phyloP scores from a whole-genome alignment of 2,888 invertebrate genomes.

The Thyatira batis region DNA sequence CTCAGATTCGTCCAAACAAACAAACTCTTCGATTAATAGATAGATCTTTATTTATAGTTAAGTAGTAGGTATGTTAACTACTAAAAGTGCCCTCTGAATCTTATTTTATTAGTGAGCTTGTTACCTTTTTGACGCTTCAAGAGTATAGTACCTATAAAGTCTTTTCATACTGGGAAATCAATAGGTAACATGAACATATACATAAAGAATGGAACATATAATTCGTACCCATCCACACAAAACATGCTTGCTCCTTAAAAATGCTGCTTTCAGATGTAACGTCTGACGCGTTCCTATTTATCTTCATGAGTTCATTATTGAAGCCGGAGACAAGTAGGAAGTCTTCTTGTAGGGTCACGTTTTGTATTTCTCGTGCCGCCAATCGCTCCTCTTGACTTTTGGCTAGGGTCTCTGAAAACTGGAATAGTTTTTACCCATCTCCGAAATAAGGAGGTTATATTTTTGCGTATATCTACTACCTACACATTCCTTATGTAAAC shows the following conservation, averaged over 20 bases:
- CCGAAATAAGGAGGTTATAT: too few relatives aligned
- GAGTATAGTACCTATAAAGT: too few relatives aligned
- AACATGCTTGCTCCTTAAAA: conserved; percentile 40
- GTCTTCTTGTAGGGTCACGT: conserved; percentile 27
- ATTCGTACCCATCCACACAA: conserved; percentile 40
- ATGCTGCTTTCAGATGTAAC: neutral
- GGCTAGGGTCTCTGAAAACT: conserved; percentile 18
- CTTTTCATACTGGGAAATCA: neutral
- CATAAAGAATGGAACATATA: neutral
- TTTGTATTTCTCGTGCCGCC: conserved; percentile 12
- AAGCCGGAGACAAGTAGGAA: conserved; percentile 38
- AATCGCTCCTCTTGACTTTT: conserved; percentile 25
- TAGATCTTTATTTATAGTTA: too few relatives aligned
- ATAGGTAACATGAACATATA: neutral
- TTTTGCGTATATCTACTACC: too few relatives aligned
- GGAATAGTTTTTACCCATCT: too few relatives aligned
- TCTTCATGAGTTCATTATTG: conserved; percentile 24
- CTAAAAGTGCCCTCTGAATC: too few relatives aligned
- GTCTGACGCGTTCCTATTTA: conserved; percentile 24
- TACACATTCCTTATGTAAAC: too few relatives aligned
- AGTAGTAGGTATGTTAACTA: too few relatives aligned
- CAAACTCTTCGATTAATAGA: too few relatives aligned
- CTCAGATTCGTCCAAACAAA: too few relatives aligned
- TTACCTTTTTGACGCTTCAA: too few relatives aligned
- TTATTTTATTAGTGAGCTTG: neutral